Evolutionary conservation across 2,797 vertebrate species (phyloP), one percentile per base, ranked within the genome.

Genomic region (Erpetoichthys calabaricus): DNA sequence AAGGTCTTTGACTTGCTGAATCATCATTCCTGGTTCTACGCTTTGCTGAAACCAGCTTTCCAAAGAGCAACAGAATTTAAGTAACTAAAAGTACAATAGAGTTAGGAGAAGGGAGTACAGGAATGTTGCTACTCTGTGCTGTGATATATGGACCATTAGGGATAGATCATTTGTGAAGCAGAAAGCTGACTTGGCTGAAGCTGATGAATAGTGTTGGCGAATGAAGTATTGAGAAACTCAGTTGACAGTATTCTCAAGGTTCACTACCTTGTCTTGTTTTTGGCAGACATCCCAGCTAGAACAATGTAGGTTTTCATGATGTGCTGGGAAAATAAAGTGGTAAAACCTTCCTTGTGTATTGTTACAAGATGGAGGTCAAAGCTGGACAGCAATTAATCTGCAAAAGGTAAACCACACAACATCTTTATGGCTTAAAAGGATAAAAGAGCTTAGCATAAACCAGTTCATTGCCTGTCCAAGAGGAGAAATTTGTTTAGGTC

Each of bases 31-130:
- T 7, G 8, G 7, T 41, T 43, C 44, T 41, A 2, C 2, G 44
- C 44, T 54, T 3, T 54, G 53, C 53, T 54, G 53, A 54, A 54
- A 54, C 53, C 9, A 43, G 53, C 41, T 54, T 54, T 54, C 41
- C 6, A 42, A 54, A 54, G 7, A 54, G 41, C 10, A 54, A 54
- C 7, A 7, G 44, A 8, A 42, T 41, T 41, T 42, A 42, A 8
- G 53, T 42, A 54, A 54, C 25, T 43, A 10, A 54, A 42, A 54
- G 41, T 54, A 54, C 53, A 42, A 54, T 42, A 54, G 53, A 42
- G 5, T 41, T 4, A 54, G 53, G 53, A 6, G 9, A 54, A 42
- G 5, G 44, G 2, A 54, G 6, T 7, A 1, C 41, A 42, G 41
- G 41, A 41, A 42, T 54, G 53, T 7, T 54, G 53, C 41, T 7